Percentiles rank a stretch among this genome's conserved stretches.
phyloP scores from a whole-genome alignment of 2,113 vertebrate genomes.

The Pterocles burchelli region DNA sequence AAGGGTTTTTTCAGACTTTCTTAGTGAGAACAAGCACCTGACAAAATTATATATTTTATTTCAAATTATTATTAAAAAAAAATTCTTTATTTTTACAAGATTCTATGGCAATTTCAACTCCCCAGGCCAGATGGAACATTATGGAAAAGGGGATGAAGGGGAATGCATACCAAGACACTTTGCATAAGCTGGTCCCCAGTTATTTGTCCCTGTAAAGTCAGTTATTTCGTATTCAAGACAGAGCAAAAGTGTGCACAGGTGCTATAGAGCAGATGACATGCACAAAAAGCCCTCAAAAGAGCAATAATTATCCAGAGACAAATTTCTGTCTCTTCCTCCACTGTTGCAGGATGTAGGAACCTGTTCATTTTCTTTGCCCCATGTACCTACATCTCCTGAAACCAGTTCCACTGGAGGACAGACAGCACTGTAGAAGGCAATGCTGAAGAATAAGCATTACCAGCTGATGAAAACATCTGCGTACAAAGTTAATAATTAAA shows the following conservation, averaged over 20 bases:
- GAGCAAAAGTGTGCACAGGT: background rate
- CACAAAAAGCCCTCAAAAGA: background rate
- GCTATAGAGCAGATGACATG: background rate
- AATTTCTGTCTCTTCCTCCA: background rate
- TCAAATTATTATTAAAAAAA: background rate
- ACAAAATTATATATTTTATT: background rate
- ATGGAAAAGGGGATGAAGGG: background rate
- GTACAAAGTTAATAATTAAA: background rate
- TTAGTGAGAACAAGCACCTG: background rate
- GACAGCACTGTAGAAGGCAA: background rate
- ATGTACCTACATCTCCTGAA: background rate
- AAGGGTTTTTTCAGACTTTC: background rate
- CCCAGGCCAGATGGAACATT: background rate
- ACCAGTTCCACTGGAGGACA: background rate
- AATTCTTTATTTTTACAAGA: background rate
- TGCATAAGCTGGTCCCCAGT: background rate
- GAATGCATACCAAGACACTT: background rate
- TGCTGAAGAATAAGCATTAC: background rate
- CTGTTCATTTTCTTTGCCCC: background rate
- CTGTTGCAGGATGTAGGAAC: background rate
- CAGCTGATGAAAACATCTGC: background rate
- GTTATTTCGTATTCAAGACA: background rate
- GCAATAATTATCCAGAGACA: background rate
- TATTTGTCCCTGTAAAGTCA: background rate
- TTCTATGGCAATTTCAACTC: background rate